A percentile compares a stretch with the other conserved stretches of the same genome.
phyloP scores from a whole-genome alignment of 2,797 vertebrate genomes.

The Iguana delicatissima region DNA sequence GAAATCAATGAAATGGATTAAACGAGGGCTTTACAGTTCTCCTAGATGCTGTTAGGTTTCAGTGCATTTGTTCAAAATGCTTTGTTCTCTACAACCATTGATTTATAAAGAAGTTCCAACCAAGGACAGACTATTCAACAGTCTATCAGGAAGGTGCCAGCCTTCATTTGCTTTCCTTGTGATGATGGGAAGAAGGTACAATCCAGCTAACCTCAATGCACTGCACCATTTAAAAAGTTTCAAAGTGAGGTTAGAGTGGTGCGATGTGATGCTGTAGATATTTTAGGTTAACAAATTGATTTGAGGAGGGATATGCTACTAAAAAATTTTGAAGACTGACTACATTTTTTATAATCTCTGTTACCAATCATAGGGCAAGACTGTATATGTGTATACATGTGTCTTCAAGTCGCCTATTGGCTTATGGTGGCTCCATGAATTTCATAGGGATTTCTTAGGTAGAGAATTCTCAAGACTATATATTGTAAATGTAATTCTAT shows the following conservation, averaged over 20 bases:
- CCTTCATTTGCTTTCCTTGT: background rate
- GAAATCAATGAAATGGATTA: slow-evolving; percentile 31
- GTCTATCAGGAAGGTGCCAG: slow-evolving; percentile 1
- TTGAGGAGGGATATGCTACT: background rate
- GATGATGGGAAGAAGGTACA: background rate
- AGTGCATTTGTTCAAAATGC: slow-evolving; percentile 19
- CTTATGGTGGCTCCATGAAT: no score
- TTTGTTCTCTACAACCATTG: slow-evolving; percentile 12
- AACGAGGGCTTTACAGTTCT: slow-evolving; percentile 6
- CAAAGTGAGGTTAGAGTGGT: background rate
- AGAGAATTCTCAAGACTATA: no score
- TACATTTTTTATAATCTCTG: background rate
- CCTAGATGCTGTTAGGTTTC: slow-evolving; percentile 10
- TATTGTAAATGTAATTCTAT: slow-evolving; percentile 3
- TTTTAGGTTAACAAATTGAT: background rate
- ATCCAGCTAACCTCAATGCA: background rate
- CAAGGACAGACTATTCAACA: background rate
- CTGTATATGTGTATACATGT: no score
- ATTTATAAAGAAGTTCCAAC: slow-evolving; percentile 14
- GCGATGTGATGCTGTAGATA: background rate
- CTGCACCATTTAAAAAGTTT: background rate
- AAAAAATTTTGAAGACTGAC: background rate
- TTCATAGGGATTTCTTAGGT: no score
- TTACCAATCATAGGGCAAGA: background rate
- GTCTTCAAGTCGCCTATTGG: background rate